Conservation (phyloP, 2,113 vertebrate genomes). For the Turdus rufiventris region DNA sequence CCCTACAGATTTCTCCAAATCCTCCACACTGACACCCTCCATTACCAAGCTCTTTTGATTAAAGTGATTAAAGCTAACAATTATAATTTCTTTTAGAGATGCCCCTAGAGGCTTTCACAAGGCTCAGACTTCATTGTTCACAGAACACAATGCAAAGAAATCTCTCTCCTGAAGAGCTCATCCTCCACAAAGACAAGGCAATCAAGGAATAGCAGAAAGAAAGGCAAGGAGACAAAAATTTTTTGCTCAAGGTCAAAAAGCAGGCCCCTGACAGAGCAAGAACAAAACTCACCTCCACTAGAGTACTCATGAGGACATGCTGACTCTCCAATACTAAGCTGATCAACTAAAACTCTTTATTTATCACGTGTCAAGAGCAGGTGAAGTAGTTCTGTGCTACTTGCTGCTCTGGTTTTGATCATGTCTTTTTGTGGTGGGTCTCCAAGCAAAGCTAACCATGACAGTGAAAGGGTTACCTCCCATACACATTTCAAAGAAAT, state of each 20-base stretch:
- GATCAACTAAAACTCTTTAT: not conserved
- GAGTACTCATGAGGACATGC: not conserved
- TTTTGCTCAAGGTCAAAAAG: not conserved
- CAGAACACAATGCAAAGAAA: not conserved
- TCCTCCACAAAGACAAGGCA: not conserved
- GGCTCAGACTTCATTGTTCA: slow-evolving; percentile 24
- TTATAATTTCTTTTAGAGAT: slow-evolving; percentile 25
- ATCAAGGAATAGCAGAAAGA: not conserved
- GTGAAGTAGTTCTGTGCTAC: not conserved
- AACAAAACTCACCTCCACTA: not conserved
- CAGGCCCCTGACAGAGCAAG: not conserved
- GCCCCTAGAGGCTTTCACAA: not conserved
- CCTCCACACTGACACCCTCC: not conserved
- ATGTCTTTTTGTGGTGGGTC: not conserved
- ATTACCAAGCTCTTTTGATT: slow-evolving; percentile 9
- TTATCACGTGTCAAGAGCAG: not conserved
- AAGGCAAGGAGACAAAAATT: not conserved
- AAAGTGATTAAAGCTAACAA: slow-evolving; percentile 44
- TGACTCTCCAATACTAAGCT: not conserved
- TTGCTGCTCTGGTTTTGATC: not conserved
- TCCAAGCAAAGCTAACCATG: not conserved
- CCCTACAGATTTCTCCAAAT: not conserved
- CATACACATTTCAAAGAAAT: not conserved
- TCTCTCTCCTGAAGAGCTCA: not conserved
- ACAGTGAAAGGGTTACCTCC: not conserved